A percentile compares a stretch with the other conserved stretches of the same genome.
Evolutionary conservation across 2,888 invertebrate species (phyloP).

Genomic region (Leucophenga maculata): DNA sequence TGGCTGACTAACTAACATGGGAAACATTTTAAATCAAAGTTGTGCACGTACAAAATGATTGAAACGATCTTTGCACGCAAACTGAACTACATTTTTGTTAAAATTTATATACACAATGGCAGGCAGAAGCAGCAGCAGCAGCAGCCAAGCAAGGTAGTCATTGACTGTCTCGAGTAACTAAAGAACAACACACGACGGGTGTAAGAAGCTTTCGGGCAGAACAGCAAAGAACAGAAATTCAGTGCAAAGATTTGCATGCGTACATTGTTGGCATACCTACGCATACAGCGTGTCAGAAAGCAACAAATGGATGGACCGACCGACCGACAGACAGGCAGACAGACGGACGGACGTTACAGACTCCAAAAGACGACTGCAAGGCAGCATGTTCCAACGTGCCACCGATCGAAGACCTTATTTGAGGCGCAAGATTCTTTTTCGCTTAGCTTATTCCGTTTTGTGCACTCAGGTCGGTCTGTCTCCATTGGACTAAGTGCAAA

Average conservation of each 20-base stretch:
- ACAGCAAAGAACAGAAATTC: background rate
- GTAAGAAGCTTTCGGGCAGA: slow-evolving; percentile 16
- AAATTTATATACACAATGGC: background rate
- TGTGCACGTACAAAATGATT: slow-evolving; percentile 54
- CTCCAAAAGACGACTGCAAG: too few species aligned
- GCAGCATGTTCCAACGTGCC: too few species aligned
- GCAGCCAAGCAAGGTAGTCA: background rate
- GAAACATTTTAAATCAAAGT: slow-evolving; percentile 62
- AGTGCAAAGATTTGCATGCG: slow-evolving; percentile 59
- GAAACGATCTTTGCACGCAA: slow-evolving; percentile 61
- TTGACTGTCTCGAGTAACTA: too few species aligned
- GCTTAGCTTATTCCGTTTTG: slow-evolving; percentile 25
- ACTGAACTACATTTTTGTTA: slow-evolving; percentile 28
- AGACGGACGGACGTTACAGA: background rate
- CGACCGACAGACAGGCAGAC: background rate
- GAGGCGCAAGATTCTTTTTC: slow-evolving; percentile 19
- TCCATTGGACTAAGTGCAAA: slow-evolving; percentile 13
- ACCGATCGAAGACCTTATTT: slow-evolving; percentile 21
- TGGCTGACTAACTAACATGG: slow-evolving; percentile 45
- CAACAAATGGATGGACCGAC: slow-evolving; percentile 1
- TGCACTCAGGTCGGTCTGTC: background rate
- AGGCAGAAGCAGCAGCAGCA: background rate
- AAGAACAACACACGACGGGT: too few species aligned
- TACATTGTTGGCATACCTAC: slow-evolving; percentile 69
- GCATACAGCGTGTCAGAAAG: slow-evolving; percentile 55